Base-by-base conservation (phyloP, 2,113 vertebrate genomes). In the Excalfactoria chinensis region DNA sequence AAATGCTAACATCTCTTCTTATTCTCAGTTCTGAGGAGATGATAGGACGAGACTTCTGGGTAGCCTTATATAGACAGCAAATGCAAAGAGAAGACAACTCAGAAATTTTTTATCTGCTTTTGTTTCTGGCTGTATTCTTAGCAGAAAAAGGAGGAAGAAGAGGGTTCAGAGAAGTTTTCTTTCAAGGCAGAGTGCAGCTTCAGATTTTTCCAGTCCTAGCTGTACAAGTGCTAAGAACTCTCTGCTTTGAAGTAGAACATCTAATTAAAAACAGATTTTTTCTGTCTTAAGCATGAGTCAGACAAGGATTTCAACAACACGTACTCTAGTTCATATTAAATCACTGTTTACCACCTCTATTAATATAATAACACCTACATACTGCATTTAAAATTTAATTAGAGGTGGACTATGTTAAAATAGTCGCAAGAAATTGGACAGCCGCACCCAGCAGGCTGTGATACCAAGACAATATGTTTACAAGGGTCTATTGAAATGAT, bases 311-410 rank as follows among this genome's bases (percentile, higher is more conserved):
- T 96, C 94, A 93, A 75, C 91, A 96, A 86, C 79, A 44, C 55
- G 30, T 25, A 58, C 84, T 62, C 72, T 60, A 48, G 62, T 83
- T 95, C 78, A 41, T 84, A 92, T 77, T 95, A 97, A 97, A 96
- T 96, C 87, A 93, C 84, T 96, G 92, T 96, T 97, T 97, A 96
- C 96, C 78, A 12, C 95, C 86, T 76, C 82, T 81, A 58, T 91
- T 88, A 77, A 71, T 91, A 55, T 91, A 93, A 90, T 95, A 93
- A 87, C 85, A 95, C 79, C 85, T 76, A 37, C 86, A 79, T 84
- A 72, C 82, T 93, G 75, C 91, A 85, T 77, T 96, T 96, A 96
- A 96, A 91, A 83, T n/a, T 53, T 95, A 96, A 96, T 96, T 94
- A 95, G 91, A 93, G 82, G 60, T 72, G 58, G 89, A 56, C 87